Conservation (phyloP, 1,140 invertebrate genomes). For the Dufourea novaeangliae region DNA sequence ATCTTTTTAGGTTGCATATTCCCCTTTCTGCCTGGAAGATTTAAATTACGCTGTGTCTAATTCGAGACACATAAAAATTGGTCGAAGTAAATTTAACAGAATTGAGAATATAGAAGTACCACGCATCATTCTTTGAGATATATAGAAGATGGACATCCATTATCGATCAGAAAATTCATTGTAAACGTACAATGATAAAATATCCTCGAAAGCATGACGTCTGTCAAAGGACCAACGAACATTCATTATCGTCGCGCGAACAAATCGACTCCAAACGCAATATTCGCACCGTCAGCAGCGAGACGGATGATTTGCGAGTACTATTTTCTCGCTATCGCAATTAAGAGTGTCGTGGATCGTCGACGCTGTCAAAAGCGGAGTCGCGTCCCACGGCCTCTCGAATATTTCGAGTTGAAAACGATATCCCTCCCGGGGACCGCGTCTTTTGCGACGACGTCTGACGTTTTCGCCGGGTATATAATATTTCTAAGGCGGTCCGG, state of each 20-base stretch:
- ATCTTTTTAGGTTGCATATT: too few relatives aligned
- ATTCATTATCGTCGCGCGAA: neutral
- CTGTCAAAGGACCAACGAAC: neutral
- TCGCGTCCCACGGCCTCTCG: neutral
- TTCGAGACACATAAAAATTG: too few relatives aligned
- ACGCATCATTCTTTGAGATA: too few relatives aligned
- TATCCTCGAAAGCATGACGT: neutral
- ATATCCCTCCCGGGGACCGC: conserved; percentile 9
- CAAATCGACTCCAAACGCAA: neutral
- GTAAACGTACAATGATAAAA: neutral
- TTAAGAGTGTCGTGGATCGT: conserved; percentile 6
- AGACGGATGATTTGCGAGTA: neutral
- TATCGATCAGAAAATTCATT: too few relatives aligned
- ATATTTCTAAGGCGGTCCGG: conserved; percentile 56
- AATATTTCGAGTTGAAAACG: conserved; percentile 38
- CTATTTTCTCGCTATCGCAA: conserved; percentile 27
- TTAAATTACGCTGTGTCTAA: too few relatives aligned
- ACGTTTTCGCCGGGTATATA: conserved; percentile 60
- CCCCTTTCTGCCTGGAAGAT: too few relatives aligned
- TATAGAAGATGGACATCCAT: too few relatives aligned
- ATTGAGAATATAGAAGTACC: too few relatives aligned
- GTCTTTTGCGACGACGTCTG: conserved; percentile 43
- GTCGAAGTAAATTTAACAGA: too few relatives aligned
- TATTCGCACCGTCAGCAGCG: neutral
- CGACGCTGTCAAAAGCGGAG: conserved; percentile 45